Evolutionary conservation across 2,113 vertebrate species (phyloP), one percentile per base, ranked within the genome.

Genomic region (Xerus inauris): DNA sequence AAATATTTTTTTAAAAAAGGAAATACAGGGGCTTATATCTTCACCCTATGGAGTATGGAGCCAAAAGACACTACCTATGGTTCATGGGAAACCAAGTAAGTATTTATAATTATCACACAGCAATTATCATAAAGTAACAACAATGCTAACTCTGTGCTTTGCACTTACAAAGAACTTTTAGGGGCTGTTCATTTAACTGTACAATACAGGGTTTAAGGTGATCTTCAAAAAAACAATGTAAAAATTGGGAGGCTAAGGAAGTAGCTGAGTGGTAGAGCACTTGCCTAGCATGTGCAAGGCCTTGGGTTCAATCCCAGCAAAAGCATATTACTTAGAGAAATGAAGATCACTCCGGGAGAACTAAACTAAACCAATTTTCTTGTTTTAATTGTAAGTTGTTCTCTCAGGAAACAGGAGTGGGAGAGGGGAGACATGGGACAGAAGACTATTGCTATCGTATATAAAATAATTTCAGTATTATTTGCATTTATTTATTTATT

Each of bases 101-200:
- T 54, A 6, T 28, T 85, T 67, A 72, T n/a, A 32, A 69, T 81
- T n/a, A 73, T 14, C 54, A n/a, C 17, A 45, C 0, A 77, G 79
- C 91, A 42, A 87, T 8, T 79, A 13, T 71, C 26, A 35, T 64
- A 65, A 86, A 79, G 24, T 89, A 91, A n/a, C 45, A 84, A 84
- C 32, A 76, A 69, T 20, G 64, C 71, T 67, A 51, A 77, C 45
- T 65, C 20, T 49, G 26, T 86, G 75, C 62, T 82, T 75, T 24
- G 38, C 14, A 91, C 35, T 85, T 81, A 80, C 11, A 57, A 84
- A 72, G 65, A 94, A 93, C 26, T 82, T 54, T 91, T 40, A 82
- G 35, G n/a, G 49, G n/a, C 42, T 87, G 9, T 94, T 92, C 91
- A 80, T 65, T 96, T 87, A 95, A 87, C 65, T 79, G 35, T 79